phyloP scores from a whole-genome alignment of 2,113 vertebrate species.

The Lasiurus cinereus region DNA sequence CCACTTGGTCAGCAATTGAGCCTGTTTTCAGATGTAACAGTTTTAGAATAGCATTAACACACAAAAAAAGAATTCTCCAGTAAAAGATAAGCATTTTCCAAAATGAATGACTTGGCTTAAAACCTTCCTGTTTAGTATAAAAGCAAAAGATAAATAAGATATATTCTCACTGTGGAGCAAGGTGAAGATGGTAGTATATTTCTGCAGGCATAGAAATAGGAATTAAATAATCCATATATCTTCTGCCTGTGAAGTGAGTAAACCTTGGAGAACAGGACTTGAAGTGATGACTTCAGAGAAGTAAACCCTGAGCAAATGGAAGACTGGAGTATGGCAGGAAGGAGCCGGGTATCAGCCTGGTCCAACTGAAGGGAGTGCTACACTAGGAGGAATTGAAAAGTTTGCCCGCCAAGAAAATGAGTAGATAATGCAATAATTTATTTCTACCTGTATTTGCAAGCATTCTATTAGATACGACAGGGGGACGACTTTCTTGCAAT shows the following conservation, averaged over 20 bases:
- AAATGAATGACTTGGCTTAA: slow-evolving; percentile 66
- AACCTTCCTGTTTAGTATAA: slow-evolving; percentile 35
- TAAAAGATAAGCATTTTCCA: slow-evolving; percentile 33
- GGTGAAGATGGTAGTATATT: slow-evolving; percentile 15
- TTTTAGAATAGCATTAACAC: slow-evolving; percentile 52
- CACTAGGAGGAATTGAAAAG: neutral
- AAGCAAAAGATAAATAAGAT: slow-evolving; percentile 65
- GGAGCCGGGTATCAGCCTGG: neutral
- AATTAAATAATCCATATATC: slow-evolving; percentile 64
- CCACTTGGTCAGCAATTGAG: neutral
- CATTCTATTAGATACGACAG: slow-evolving; percentile 8
- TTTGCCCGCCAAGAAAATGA: slow-evolving; percentile 34
- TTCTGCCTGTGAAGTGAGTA: neutral
- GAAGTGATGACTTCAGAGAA: slow-evolving; percentile 43
- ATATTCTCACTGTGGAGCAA: slow-evolving; percentile 44
- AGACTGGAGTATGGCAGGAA: neutral
- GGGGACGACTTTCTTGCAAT: neutral
- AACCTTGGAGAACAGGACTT: neutral
- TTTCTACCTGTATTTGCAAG: neutral
- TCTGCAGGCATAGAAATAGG: slow-evolving; percentile 52
- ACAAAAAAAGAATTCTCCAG: slow-evolving; percentile 45
- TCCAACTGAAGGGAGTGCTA: neutral
- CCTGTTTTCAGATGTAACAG: neutral
- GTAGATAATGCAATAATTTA: slow-evolving; percentile 5
- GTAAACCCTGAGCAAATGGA: slow-evolving; percentile 39